Evolutionary conservation across 2,888 invertebrate species (phyloP).

Genomic region (Amphimallon solstitiale): DNA sequence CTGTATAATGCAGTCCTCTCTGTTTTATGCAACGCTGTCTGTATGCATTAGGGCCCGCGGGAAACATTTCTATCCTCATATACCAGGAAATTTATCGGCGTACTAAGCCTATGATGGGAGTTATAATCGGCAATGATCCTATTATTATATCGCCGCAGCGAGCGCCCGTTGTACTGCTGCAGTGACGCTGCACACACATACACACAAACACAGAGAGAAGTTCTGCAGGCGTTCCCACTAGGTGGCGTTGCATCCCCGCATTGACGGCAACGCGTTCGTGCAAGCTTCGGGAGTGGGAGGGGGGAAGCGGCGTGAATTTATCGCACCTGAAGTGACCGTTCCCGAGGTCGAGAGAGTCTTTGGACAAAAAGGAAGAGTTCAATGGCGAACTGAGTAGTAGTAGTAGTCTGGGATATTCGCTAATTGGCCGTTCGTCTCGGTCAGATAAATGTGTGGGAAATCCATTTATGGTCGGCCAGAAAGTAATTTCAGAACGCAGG

Average conservation of each 20-base stretch:
- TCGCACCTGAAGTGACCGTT: constrained; percentile 33
- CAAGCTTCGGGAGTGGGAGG: too few species aligned
- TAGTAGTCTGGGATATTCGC: constrained; percentile 1
- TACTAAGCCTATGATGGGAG: constrained; percentile 61
- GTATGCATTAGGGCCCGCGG: constrained; percentile 43
- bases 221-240: not conserved
- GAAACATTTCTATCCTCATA: constrained; percentile 49
- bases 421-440: constrained; percentile 18
- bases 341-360: not conserved
- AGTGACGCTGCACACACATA: constrained; percentile 7
- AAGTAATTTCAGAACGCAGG: too few species aligned
- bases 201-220: not conserved
- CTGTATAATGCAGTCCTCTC: constrained; percentile 42
- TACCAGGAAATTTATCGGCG: constrained; percentile 58
- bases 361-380: constrained; percentile 20
- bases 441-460: constrained; percentile 10
- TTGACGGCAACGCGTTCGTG: not conserved
- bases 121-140: constrained; percentile 62
- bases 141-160: constrained; percentile 58
- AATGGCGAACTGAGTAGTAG: constrained; percentile 6
- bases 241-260: constrained; percentile 12
- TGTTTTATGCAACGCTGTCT: constrained; percentile 44
- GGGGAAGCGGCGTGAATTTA: constrained; percentile 31
- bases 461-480: not conserved
- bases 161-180: constrained; percentile 36